These are phyloP conservation scores for Colletes collaris DNA, from an alignment of 2,888 invertebrate species.

Conservation along the genomic window DNA sequence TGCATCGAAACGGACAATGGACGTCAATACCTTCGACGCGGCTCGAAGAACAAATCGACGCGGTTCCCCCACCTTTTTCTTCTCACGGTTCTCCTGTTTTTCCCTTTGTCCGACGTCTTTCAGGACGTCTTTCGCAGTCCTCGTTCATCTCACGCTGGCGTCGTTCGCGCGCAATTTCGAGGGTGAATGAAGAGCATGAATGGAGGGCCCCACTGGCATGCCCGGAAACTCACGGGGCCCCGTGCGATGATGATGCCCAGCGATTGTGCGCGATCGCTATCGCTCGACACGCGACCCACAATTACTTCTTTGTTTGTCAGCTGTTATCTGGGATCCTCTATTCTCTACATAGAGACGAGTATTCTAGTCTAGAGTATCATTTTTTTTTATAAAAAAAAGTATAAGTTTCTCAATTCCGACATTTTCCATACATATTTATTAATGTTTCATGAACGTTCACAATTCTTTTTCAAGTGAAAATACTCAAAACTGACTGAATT, in stretches of 20 bases:
- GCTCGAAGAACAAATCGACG: conserved; percentile 17
- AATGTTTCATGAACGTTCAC: too few relatives aligned
- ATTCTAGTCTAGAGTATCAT: not conserved
- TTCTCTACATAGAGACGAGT: not conserved
- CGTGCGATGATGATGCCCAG: not conserved
- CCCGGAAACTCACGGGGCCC: conserved; percentile 69
- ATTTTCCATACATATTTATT: too few relatives aligned
- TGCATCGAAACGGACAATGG: conserved; percentile 61
- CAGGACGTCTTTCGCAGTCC: conserved; percentile 30
- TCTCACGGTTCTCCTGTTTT: conserved; percentile 8
- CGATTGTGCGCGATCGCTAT: conserved; percentile 19
- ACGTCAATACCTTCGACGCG: conserved; percentile 18
- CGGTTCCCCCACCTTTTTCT: conserved; percentile 3
- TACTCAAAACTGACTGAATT: too few relatives aligned
- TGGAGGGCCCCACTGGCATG: conserved; percentile 71
- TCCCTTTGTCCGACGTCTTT: conserved; percentile 13
- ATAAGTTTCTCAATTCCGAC: too few relatives aligned
- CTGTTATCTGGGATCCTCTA: too few relatives aligned
- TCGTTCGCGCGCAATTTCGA: conserved; percentile 73
- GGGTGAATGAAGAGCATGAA: conserved; percentile 79
- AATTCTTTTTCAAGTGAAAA: too few relatives aligned
- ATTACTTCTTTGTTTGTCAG: too few relatives aligned
- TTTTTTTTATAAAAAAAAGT: too few relatives aligned
- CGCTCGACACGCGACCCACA: conserved; percentile 36
- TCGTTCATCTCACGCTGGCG: conserved; percentile 32